Base-by-base conservation (phyloP, 2,113 vertebrate species). In the Rhegmatorhina hoffmannsi region DNA sequence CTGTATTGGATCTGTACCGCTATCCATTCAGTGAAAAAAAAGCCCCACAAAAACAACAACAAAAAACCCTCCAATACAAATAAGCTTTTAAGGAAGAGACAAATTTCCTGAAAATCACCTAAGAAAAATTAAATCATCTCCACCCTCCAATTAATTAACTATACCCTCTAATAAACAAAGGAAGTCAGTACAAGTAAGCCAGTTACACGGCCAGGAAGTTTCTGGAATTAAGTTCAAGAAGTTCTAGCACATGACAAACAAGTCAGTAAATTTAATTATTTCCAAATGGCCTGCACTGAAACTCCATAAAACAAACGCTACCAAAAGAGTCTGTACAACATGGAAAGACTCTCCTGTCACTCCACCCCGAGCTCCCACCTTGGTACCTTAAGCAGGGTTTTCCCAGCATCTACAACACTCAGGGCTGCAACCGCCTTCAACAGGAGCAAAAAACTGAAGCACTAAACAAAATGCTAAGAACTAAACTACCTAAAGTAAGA, bases 211-310 rank as follows among this genome's bases (percentile, higher is more conserved):
- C 59, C 52, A 63, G 52, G 36, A 89, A 77, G 26, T 62, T 87
- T 81, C 69, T 53, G 28, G 64, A 89, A 77, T 74, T 77, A 77
- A 91, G 55, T 90, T 92, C 55, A 89, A 74, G n/a, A 90, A 84
- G n/a, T 36, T 70, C 40, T 58, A 90, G 66, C 18, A 69, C 16
- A 70, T 6, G 2, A 85, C 19, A 67, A 86, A 40, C 28, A 84
- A 81, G 10, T 47, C 23, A 84, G 70, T 56, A 93, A 36, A 84
- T 55, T 15, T 46, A 67, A 73, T 87, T 84, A 33, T 92, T 90
- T 94, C 53, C 43, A 75, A 90, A 70, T 46, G 28, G n/a, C 43
- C 15, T 64, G 20, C 15, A 84, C 0, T 60, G 13, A 87, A 84
- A 76, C 11, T 38, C 19, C 17, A 34, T 33, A 87, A 84, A 89